A percentile compares a stretch with the other conserved stretches of the same genome.
Conservation (phyloP, 2,797 vertebrate genomes). For the Chromobotia macracanthus region DNA sequence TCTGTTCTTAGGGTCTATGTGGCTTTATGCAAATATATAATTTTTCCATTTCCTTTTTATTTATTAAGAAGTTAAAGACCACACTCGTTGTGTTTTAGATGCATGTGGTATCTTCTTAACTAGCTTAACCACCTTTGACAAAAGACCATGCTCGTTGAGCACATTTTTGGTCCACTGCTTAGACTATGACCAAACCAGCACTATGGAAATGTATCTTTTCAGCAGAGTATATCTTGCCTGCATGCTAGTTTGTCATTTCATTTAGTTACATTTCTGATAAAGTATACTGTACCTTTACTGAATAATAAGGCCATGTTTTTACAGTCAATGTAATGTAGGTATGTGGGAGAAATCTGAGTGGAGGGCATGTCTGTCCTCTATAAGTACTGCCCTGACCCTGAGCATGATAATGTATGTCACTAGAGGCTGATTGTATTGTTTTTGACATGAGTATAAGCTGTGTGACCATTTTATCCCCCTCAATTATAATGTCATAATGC, state of each 20-base stretch:
- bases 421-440: neutral
- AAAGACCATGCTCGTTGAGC: no score
- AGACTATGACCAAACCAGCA: no score
- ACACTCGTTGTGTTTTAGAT: no score
- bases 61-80: no score
- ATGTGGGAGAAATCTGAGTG: neutral
- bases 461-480: conserved; percentile 21
- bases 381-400: neutral
- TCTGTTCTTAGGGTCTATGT: neutral
- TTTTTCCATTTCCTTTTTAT: no score
- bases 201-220: no score
- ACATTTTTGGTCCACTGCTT: no score
- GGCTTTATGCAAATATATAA: neutral
- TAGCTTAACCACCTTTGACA: no score
- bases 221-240: no score
- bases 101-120: no score
- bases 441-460: conserved; percentile 22
- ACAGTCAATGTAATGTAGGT: neutral
- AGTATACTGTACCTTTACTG: neutral
- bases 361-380: neutral
- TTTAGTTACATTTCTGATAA: neutral
- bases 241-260: neutral
- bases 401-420: conserved; percentile 18
- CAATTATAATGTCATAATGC: conserved; percentile 33
- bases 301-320: neutral